A percentile compares a stretch with the other conserved stretches of the same genome.
These are phyloP conservation scores for Oconnorella tubifera DNA, from an alignment of 2,888 invertebrate species.

Conservation along the genomic window DNA sequence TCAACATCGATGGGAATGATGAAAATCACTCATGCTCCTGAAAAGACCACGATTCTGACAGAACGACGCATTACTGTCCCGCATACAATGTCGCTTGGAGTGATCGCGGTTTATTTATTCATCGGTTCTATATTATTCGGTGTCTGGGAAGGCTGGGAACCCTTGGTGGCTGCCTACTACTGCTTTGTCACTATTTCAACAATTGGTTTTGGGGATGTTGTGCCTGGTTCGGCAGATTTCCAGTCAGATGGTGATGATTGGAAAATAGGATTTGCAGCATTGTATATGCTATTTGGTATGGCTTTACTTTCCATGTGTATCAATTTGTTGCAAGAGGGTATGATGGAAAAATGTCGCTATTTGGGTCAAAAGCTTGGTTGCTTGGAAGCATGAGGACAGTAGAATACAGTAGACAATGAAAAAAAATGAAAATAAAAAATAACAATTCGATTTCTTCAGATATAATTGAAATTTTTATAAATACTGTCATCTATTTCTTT, in stretches of 20 bases:
- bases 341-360: constrained; percentile 14
- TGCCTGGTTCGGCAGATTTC: constrained; percentile 41
- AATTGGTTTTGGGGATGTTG: constrained; percentile 34
- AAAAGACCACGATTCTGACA: neutral
- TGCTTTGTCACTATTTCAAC: constrained; percentile 54
- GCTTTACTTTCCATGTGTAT: constrained; percentile 17
- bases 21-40: neutral
- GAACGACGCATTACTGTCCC: constrained; percentile 4
- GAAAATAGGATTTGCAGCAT: neutral
- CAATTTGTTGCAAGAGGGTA: constrained; percentile 14
- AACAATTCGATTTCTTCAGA: no score
- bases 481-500: no score
- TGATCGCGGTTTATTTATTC: constrained; percentile 21
- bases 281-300: constrained; percentile 16
- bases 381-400: neutral
- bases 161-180: constrained; percentile 48
- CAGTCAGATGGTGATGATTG: constrained; percentile 7
- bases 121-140: constrained; percentile 4
- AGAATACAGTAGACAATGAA: no score
- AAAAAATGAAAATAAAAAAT: no score
- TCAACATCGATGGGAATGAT: neutral
- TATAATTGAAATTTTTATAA: no score
- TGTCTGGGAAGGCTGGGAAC: neutral
- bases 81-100: constrained; percentile 3
- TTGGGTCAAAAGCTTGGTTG: constrained; percentile 10